A percentile compares a stretch with the other conserved stretches of the same genome.
Conservation (phyloP, 2,113 vertebrate species). For the Charadrius vociferus region DNA sequence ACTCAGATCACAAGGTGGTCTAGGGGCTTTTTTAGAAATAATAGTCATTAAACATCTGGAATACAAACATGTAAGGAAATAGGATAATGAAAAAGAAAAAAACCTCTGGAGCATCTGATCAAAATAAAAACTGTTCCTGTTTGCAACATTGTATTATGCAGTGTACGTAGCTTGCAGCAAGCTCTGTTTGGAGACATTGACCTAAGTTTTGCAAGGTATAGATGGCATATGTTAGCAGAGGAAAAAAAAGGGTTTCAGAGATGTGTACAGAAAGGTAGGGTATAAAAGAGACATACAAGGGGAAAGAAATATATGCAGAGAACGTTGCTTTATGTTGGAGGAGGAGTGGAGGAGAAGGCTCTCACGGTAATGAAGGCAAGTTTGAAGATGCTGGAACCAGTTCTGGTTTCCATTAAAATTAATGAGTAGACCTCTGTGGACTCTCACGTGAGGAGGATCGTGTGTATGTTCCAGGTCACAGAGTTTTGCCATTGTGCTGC, state of each 20-base stretch:
- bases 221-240: background rate
- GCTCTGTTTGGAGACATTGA: background rate
- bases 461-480: background rate
- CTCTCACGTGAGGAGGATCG: background rate
- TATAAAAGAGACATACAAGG: background rate
- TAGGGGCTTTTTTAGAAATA: background rate
- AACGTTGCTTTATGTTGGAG: background rate
- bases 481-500: background rate
- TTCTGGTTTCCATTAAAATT: conserved; percentile 60
- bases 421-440: conserved; percentile 35
- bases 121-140: background rate
- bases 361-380: background rate
- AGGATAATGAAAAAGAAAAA: background rate
- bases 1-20: background rate
- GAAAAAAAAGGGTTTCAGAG: background rate
- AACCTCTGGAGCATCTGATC: background rate
- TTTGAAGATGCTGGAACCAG: conserved; percentile 11
- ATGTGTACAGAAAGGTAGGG: background rate
- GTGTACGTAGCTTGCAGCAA: background rate
- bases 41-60: background rate
- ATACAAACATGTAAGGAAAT: background rate
- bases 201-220: background rate
- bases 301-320: background rate
- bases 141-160: background rate
- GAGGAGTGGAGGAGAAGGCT: background rate